A percentile compares a stretch with the other conserved stretches of the same genome.
Evolutionary conservation across 2,113 vertebrate genomes (phyloP).

Genomic region (Aramus guarauna): DNA sequence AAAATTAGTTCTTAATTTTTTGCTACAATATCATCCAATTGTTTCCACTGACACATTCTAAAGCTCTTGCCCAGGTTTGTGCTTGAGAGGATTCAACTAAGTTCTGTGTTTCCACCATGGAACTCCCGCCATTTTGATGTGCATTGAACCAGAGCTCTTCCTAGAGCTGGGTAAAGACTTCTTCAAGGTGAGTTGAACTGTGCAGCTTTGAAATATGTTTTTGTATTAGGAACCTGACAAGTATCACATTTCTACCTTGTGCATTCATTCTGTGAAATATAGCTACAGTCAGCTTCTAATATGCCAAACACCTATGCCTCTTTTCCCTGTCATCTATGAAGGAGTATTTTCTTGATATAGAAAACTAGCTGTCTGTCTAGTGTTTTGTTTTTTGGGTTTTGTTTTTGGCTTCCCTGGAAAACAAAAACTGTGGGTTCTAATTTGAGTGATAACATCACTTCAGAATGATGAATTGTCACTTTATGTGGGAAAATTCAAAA

Average conservation of each 20-base stretch:
- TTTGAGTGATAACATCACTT: not conserved
- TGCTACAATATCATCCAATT: not conserved
- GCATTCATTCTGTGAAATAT: constrained; percentile 4
- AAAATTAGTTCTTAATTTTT: not conserved
- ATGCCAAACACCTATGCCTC: not conserved
- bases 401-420: not conserved
- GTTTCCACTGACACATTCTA: not conserved
- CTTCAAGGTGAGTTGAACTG: constrained; percentile 1
- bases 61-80: not conserved
- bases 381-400: too few species aligned
- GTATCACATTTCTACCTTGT: not conserved
- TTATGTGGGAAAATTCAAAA: not conserved
- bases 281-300: not conserved
- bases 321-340: not conserved
- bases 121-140: not conserved
- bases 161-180: not conserved
- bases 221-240: not conserved
- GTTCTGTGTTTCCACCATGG: not conserved
- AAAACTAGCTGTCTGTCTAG: not conserved
- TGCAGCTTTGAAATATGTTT: constrained; percentile 13
- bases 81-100: not conserved
- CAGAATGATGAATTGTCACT: not conserved
- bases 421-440: not conserved
- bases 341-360: not conserved
- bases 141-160: not conserved